Base-by-base conservation (phyloP, 2,888 invertebrate genomes). In the Aphodius sticticus region DNA sequence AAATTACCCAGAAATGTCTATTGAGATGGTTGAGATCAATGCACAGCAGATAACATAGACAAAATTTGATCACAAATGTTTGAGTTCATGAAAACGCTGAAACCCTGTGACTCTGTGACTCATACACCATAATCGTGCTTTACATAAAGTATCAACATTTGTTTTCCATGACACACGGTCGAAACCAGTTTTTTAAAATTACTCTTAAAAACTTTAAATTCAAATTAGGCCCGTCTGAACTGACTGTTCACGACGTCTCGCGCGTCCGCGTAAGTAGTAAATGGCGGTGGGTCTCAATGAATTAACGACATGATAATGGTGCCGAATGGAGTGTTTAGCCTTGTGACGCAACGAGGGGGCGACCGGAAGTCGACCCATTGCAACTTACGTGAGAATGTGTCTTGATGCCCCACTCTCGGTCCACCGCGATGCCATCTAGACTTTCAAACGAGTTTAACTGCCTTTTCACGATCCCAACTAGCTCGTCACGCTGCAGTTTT, bases 311-410 rank as follows among this genome's bases (percentile, higher is more conserved):
- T 87, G 87, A 88, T 88, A 86, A 85, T 85, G 83, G 85, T 85
- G 85, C n/a, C 79, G 86, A 86, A 88, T 87, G 86, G 85, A 86
- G 85, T 83, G 84, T 83, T 83, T 80, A 87, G 86, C 86, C 87
- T 87, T 87, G 86, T 88, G 87, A 88, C 87, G 87, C 86, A 86
- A 86, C 84, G 86, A 86, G 87, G 87, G 86, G 87, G 87, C 87
- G 87, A 87, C 86, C 86, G 87, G 86, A 87, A 85, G 72, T 76
- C 78, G 78, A 72, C 69, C 76, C 70, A 80, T 76, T 80, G 80
- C 80, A 78, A 80, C 80, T 83, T 83, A 79, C 81, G 81, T 83
- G 74, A 74, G 74, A 74, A 74, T 37, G 74, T 74, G 36, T 74
- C 26, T 74, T 15, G 74, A n/a, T 70, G 70, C 53, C 53, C 53